Evolutionary conservation across 2,113 vertebrate species (phyloP).

Genomic region (Neotoma lepida): DNA sequence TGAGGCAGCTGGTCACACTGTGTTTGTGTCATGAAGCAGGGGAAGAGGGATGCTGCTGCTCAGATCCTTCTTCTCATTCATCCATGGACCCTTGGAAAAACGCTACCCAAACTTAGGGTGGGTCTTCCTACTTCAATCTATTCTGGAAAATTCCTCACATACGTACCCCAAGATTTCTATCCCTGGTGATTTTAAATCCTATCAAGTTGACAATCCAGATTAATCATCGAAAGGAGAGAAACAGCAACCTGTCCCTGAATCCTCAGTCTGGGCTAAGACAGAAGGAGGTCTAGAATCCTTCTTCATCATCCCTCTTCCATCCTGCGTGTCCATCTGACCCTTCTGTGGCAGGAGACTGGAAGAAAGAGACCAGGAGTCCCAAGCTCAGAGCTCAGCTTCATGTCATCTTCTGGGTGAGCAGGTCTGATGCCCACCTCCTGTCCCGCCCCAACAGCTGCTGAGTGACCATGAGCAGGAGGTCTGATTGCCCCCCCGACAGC

Average conservation of each 20-base stretch:
- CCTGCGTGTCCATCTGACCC: not conserved
- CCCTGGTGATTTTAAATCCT: not conserved
- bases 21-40: not conserved
- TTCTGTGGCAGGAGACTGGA: not conserved
- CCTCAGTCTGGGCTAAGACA: not conserved
- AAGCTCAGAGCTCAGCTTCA: not conserved
- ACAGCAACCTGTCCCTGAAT: not conserved
- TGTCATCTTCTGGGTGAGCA: not conserved
- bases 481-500: too few species aligned
- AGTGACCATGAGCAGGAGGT: too few species aligned
- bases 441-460: too few species aligned
- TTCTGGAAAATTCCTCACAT: not conserved
- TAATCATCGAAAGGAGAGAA: not conserved
- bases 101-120: not conserved
- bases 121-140: not conserved
- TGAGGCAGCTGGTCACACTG: not conserved
- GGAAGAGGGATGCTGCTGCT: too few species aligned
- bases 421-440: too few species aligned
- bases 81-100: not conserved
- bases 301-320: fast-evolving
- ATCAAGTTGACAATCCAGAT: not conserved
- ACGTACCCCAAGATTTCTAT: not conserved
- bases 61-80: not conserved
- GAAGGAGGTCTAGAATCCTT: not conserved
- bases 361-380: not conserved